Conservation (phyloP, 2,113 vertebrate species). For the Pelmatolapia mariae region DNA sequence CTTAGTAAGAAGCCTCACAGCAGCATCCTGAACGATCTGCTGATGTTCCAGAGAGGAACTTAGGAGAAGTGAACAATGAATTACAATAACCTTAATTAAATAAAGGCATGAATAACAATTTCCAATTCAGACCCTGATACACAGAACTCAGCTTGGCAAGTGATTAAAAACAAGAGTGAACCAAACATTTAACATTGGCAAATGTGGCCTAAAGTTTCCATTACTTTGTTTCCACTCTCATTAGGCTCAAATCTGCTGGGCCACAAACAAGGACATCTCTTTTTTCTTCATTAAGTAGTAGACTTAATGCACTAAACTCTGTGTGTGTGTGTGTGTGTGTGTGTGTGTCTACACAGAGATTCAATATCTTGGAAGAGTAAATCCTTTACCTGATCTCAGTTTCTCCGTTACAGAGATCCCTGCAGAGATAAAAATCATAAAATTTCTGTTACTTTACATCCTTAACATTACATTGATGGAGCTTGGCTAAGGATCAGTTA, state of each 20-base stretch:
- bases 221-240: neutral
- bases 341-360: neutral
- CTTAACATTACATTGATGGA: neutral
- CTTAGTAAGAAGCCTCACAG: neutral
- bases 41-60: neutral
- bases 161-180: neutral
- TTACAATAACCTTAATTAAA: neutral
- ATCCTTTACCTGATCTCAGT: neutral
- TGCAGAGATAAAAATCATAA: neutral
- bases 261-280: neutral
- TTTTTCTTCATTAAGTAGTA: neutral
- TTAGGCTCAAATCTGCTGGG: neutral
- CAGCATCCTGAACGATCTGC: neutral
- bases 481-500: neutral
- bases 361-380: neutral
- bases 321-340: fast-evolving
- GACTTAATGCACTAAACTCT: neutral
- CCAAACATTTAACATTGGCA: neutral
- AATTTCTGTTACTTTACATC: neutral
- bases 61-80: neutral
- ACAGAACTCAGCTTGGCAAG: neutral
- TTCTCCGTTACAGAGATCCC: neutral
- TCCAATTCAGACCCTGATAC: neutral
- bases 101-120: neutral
- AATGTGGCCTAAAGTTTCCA: neutral